These are phyloP conservation scores for Bungarus multicinctus DNA, from an alignment of 2,113 vertebrate genomes.

Conservation along the genomic window DNA sequence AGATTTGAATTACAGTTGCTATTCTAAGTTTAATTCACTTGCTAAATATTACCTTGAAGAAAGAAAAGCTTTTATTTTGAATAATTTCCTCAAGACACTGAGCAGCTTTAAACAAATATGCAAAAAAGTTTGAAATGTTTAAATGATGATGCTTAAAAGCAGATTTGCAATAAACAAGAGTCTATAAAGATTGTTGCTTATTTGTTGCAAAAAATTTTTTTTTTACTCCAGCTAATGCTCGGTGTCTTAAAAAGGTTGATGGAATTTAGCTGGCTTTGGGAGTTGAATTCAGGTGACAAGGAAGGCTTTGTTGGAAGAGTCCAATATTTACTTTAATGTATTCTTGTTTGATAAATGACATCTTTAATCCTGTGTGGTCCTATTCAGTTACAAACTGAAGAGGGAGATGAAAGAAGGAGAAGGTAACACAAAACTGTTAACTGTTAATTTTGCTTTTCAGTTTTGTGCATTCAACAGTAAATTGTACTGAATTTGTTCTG, in stretches of 20 bases:
- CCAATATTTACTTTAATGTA: conserved; percentile 62
- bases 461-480: conserved; percentile 71
- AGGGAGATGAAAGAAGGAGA: conserved; percentile 27
- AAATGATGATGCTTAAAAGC: conserved; percentile 62
- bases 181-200: conserved; percentile 63
- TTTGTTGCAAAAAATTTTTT: conserved; percentile 65
- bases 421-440: conserved; percentile 71
- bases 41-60: conserved; percentile 57
- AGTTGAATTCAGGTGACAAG: conserved; percentile 75
- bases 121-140: conserved; percentile 64
- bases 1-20: conserved; percentile 67
- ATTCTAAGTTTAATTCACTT: conserved; percentile 64
- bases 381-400: conserved; percentile 56
- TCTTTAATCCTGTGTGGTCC: conserved; percentile 45
- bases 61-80: conserved; percentile 45
- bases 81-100: conserved; percentile 72
- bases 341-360: conserved; percentile 55
- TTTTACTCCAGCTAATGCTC: conserved; percentile 75
- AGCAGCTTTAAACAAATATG: conserved; percentile 68
- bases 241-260: conserved; percentile 73
- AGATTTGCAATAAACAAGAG: conserved; percentile 67
- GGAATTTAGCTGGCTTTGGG: conserved; percentile 73
- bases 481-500: conserved; percentile 54
- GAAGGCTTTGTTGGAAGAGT: conserved; percentile 84
- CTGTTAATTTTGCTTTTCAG: conserved; percentile 58